A percentile compares a stretch with the other conserved stretches of the same genome.
phyloP scores from a whole-genome alignment of 2,113 vertebrate species.

The Ardeotis arabs region DNA sequence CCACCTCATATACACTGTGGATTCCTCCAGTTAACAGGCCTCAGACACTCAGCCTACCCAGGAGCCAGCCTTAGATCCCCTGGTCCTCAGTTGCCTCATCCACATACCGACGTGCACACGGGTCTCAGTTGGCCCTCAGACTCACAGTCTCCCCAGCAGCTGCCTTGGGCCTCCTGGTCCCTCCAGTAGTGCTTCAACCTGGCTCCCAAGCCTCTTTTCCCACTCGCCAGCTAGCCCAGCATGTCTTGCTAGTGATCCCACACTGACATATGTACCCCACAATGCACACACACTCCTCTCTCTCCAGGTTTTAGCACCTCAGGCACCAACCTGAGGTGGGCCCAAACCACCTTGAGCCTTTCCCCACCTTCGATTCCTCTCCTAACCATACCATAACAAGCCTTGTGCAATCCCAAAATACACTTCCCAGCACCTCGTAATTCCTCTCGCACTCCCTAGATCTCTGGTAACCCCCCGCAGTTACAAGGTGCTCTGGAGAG shows the following conservation, averaged over 20 bases:
- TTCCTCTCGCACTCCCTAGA: no score
- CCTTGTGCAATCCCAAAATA: neutral
- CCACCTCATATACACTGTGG: neutral
- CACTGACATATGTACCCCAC: no score
- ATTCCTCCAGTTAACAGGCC: neutral
- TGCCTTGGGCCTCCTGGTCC: neutral
- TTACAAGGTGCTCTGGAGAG: neutral
- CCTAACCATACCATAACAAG: neutral
- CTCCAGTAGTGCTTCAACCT: neutral
- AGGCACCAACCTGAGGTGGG: neutral
- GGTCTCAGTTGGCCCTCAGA: neutral
- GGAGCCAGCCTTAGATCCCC: neutral
- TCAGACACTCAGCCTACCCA: neutral
- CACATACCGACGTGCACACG: neutral
- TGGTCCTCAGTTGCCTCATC: neutral
- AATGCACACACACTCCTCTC: no score
- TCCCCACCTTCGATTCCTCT: neutral
- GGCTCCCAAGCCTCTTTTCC: neutral
- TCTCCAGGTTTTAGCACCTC: neutral
- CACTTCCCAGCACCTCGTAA: neutral
- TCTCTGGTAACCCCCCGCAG: no score
- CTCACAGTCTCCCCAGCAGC: neutral
- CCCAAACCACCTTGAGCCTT: neutral
- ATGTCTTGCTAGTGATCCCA: neutral
- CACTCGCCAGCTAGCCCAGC: neutral